Conservation (phyloP, 2,888 invertebrate species). For the Anthrax anthrax region DNA sequence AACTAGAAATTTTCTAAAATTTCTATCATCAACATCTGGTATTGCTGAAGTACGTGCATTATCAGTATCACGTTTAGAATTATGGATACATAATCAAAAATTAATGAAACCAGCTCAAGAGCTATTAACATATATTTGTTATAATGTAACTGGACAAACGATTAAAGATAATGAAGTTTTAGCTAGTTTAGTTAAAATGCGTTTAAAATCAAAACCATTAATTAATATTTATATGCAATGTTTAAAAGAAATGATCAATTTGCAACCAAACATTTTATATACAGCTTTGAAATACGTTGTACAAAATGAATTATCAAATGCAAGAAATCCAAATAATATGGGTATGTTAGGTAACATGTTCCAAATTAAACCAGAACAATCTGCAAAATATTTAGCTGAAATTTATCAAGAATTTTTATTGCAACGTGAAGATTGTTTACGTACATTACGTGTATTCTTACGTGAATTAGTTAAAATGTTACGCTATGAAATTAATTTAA, state of each 20-base stretch:
- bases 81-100: constrained; percentile 94
- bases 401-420: constrained; percentile 74
- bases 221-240: constrained; percentile 79
- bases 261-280: constrained; percentile 70
- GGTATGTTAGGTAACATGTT: constrained; percentile 71
- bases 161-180: constrained; percentile 61
- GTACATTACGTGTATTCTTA: constrained; percentile 70
- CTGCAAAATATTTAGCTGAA: constrained; percentile 71
- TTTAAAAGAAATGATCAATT: constrained; percentile 76
- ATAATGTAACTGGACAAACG: constrained; percentile 65
- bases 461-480: constrained; percentile 80
- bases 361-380: constrained; percentile 65
- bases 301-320: constrained; percentile 86
- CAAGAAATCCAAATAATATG: constrained; percentile 90
- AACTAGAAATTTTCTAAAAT: constrained; percentile 73
- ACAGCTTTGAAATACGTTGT: constrained; percentile 81
- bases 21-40: constrained; percentile 74
- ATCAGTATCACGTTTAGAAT: constrained; percentile 52
- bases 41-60: constrained; percentile 52
- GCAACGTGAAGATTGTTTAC: constrained; percentile 78
- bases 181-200: constrained; percentile 71
- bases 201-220: constrained; percentile 86
- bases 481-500: constrained; percentile 64
- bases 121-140: constrained; percentile 75
- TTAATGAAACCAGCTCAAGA: constrained; percentile 85